Conservation (phyloP, 2,113 vertebrate species). For the Enhydra lutris region DNA sequence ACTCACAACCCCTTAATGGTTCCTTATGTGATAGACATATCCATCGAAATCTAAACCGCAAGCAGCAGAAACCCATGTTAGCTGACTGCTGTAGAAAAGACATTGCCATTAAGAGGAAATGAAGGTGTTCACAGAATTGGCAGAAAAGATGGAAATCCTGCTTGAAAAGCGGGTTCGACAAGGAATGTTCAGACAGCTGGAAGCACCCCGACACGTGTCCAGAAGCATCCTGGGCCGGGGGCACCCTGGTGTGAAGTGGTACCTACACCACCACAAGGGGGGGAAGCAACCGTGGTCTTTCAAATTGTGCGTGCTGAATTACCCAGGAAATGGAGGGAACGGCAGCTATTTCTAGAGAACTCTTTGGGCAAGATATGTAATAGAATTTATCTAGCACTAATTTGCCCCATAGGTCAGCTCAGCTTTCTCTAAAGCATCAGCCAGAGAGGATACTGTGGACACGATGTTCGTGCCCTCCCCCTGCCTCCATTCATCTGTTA, state of each 20-base stretch:
- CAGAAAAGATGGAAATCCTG: background rate
- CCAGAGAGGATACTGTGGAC: too few species aligned
- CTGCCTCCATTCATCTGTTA: background rate
- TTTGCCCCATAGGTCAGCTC: background rate
- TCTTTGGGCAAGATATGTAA: background rate
- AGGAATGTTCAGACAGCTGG: background rate
- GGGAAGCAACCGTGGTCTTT: background rate
- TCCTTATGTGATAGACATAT: background rate
- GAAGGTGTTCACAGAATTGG: background rate
- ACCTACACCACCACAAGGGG: too few species aligned
- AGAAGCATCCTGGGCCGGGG: background rate
- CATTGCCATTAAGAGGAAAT: background rate
- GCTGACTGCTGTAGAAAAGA: background rate
- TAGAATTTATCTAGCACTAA: background rate
- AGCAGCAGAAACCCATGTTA: background rate
- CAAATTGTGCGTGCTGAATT: background rate
- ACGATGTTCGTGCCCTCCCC: background rate
- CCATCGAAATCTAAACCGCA: background rate
- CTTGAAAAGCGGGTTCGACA: background rate
- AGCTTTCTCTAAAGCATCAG: background rate
- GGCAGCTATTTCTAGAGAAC: background rate
- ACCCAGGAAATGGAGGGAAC: rapidly evolving
- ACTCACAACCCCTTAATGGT: background rate
- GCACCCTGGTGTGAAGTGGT: background rate
- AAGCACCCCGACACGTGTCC: background rate